phyloP scores from a whole-genome alignment of 2,113 vertebrate species.

The Alaudala cheleensis region DNA sequence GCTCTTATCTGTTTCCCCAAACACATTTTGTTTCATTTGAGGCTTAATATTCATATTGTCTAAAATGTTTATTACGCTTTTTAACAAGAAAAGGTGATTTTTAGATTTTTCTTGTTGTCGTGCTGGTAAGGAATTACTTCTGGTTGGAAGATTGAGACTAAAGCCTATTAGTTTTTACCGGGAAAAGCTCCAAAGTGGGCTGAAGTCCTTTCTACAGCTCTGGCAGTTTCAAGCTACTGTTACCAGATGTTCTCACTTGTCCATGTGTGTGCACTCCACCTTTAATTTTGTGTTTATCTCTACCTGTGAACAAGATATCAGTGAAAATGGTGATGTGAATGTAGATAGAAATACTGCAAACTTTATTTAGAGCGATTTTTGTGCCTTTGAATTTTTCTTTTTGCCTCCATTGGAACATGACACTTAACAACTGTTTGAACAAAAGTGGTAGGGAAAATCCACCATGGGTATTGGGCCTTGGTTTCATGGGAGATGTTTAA shows the following conservation, averaged over 20 bases:
- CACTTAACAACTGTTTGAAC: background rate
- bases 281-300: background rate
- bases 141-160: background rate
- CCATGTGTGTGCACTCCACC: background rate
- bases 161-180: background rate
- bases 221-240: background rate
- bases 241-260: background rate
- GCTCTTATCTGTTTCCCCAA: constrained; percentile 68
- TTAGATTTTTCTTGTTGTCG: background rate
- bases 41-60: background rate
- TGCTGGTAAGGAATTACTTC: background rate
- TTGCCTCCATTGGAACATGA: background rate
- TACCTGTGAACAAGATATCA: background rate
- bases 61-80: background rate
- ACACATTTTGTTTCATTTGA: constrained; percentile 34
- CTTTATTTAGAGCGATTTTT: background rate
- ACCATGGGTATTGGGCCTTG: background rate
- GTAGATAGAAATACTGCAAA: background rate
- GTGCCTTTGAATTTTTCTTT: background rate
- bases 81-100: background rate
- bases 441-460: background rate
- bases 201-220: background rate
- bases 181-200: background rate
- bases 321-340: background rate
- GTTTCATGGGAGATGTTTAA: background rate